These are phyloP conservation scores for Cherax destructor DNA, from an alignment of 1,140 invertebrate species.

Conservation along the genomic window DNA sequence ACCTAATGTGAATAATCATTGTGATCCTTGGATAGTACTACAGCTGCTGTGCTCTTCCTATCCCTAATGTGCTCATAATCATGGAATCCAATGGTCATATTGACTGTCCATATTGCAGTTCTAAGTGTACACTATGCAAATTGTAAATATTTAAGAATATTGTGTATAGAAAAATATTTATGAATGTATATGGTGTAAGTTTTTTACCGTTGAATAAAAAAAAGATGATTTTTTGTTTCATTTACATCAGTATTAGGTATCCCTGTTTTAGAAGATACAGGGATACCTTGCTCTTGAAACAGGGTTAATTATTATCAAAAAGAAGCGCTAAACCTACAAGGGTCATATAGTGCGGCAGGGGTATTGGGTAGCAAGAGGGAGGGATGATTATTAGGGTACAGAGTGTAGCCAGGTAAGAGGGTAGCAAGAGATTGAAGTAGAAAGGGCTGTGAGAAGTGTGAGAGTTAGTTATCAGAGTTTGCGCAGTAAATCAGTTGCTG, in stretches of 20 bases:
- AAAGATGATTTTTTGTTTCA: not conserved
- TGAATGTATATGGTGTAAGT: conserved; percentile 17
- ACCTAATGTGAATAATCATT: not conserved
- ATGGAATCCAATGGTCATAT: not conserved
- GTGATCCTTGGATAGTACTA: conserved; percentile 3
- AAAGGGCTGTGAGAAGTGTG: too few species aligned
- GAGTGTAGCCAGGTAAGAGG: too few species aligned
- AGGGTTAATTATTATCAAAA: too few species aligned
- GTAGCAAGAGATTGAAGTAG: too few species aligned
- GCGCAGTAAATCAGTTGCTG: too few species aligned
- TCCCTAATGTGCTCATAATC: not conserved
- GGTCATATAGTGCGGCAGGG: too few species aligned
- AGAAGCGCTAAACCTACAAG: too few species aligned
- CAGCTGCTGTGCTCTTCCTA: not conserved
- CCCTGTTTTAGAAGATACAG: too few species aligned
- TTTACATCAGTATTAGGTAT: not conserved
- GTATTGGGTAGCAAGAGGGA: too few species aligned
- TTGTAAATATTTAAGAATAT: conserved; percentile 1
- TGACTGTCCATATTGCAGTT: not conserved
- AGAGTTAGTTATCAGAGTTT: too few species aligned
- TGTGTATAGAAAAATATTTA: conserved; percentile 3
- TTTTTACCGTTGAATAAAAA: conserved; percentile 11
- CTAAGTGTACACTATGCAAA: conserved; percentile 3
- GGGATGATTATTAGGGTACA: too few species aligned
- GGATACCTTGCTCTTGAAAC: too few species aligned